Conservation (phyloP, 2,888 invertebrate species). For the Fabriciana adippe region DNA sequence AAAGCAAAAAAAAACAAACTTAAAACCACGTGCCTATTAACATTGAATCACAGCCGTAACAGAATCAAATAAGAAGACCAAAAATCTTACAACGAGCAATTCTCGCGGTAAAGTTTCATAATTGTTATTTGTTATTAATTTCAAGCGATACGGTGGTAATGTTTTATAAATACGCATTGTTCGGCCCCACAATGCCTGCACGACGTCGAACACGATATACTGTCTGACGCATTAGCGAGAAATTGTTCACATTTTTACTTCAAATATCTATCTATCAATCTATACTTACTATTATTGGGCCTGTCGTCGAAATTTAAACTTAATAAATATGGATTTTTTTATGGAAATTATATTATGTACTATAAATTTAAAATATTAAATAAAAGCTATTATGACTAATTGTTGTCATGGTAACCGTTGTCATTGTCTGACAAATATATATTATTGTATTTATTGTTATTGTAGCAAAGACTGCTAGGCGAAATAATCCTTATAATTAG, state of each 20-base stretch:
- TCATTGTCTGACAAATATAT: too few species aligned
- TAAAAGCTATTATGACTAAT: too few species aligned
- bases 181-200: slow-evolving; percentile 78
- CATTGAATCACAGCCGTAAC: slow-evolving; percentile 24
- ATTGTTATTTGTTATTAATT: slow-evolving; percentile 83
- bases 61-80: slow-evolving; percentile 15
- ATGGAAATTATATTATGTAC: too few species aligned
- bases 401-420: too few species aligned
- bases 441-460: too few species aligned
- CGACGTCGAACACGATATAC: slow-evolving; percentile 67
- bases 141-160: slow-evolving; percentile 81
- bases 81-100: slow-evolving; percentile 72
- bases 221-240: slow-evolving; percentile 41
- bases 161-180: slow-evolving; percentile 83
- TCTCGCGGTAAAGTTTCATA: slow-evolving; percentile 80
- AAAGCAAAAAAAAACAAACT: too few species aligned
- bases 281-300: too few species aligned
- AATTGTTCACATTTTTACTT: slow-evolving; percentile 25
- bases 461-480: too few species aligned
- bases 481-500: too few species aligned
- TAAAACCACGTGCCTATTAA: slow-evolving; percentile 1
- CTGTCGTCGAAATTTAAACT: too few species aligned
- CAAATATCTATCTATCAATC: background rate
- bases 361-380: too few species aligned
- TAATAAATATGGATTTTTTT: too few species aligned